phyloP scores from a whole-genome alignment of 2,797 vertebrate genomes.

The Chiloscyllium punctatum region DNA sequence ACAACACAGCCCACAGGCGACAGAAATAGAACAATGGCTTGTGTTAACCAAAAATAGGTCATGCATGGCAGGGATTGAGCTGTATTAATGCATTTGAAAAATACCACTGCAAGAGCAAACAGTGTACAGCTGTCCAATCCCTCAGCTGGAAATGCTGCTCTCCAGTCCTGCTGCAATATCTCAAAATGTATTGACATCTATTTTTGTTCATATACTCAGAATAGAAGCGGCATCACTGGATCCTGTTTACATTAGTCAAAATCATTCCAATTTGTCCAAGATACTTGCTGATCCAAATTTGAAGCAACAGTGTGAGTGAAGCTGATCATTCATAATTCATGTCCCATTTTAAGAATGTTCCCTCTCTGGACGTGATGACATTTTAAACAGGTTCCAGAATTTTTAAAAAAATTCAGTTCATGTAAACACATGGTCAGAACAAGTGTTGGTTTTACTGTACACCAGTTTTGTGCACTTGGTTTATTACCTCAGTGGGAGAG shows the following conservation, averaged over 20 bases:
- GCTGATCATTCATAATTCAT: conserved; percentile 25
- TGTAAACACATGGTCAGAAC: conserved; percentile 28
- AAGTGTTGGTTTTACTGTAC: neutral
- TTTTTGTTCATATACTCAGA: conserved; percentile 23
- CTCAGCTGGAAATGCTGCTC: conserved; percentile 47
- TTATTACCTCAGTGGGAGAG: neutral
- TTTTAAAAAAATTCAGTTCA: neutral
- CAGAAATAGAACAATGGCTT: conserved; percentile 99
- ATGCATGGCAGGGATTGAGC: conserved; percentile 94
- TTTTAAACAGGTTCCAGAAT: neutral
- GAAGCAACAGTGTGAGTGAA: neutral
- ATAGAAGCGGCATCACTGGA: conserved; percentile 6
- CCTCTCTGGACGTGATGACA: neutral
- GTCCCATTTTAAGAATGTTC: conserved; percentile 10
- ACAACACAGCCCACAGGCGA: conserved; percentile 91
- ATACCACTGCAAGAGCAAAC: conserved; percentile 86
- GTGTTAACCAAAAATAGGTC: conserved; percentile 99
- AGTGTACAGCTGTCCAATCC: conserved; percentile 84
- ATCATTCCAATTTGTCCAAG: neutral
- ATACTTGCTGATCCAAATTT: conserved; percentile 2
- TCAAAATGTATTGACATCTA: conserved; percentile 41
- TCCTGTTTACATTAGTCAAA: conserved; percentile 10
- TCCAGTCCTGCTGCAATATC: conserved; percentile 44
- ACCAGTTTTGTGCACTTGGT: neutral
- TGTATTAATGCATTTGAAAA: conserved; percentile 99